Conservation (phyloP, 2,888 invertebrate genomes). For the Campoplex capitator region DNA sequence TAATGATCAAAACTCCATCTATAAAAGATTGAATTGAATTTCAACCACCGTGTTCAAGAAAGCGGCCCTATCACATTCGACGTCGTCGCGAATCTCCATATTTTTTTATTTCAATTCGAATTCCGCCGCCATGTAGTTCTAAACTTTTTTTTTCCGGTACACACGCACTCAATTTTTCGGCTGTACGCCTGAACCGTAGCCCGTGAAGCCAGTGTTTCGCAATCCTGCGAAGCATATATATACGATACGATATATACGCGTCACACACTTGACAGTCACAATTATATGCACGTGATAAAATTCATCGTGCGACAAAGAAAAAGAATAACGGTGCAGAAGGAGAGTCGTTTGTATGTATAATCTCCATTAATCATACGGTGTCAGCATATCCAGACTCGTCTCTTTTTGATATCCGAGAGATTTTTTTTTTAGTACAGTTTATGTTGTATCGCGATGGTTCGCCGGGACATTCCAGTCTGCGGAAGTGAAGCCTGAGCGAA, state of each 20-base stretch:
- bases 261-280: not conserved
- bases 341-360: not conserved
- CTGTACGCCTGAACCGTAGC: not conserved
- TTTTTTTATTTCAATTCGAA: not conserved
- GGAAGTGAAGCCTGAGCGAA: not conserved
- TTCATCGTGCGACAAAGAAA: not conserved
- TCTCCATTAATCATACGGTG: not conserved
- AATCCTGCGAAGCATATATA: not conserved
- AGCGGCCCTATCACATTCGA: not conserved
- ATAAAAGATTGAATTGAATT: too few species aligned
- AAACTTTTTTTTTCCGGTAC: not conserved
- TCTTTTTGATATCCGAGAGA: not conserved
- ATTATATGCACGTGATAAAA: not conserved
- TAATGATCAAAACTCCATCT: too few species aligned
- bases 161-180: not conserved
- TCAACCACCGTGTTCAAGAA: too few species aligned
- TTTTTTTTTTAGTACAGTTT: not conserved
- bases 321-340: not conserved
- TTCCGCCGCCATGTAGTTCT: not conserved
- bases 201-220: not conserved
- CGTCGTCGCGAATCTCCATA: not conserved
- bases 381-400: not conserved
- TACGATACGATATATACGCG: not conserved
- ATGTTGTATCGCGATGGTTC: not conserved
- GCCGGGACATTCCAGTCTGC: not conserved